These are phyloP conservation scores for Nothocercus nigrocapillus DNA, from an alignment of 2,113 vertebrate genomes.

Conservation along the genomic window DNA sequence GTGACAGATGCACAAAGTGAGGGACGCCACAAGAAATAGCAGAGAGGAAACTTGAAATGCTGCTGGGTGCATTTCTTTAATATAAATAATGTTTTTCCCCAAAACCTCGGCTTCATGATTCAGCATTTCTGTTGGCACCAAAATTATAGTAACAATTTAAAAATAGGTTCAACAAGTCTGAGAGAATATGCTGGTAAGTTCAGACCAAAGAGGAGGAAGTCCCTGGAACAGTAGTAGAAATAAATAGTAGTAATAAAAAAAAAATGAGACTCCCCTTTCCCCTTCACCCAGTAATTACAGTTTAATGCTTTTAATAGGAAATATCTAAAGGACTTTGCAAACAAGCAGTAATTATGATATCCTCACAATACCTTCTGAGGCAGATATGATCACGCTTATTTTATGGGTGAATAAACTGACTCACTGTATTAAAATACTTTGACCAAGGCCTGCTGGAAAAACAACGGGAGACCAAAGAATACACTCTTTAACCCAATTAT, in stretches of 20 bases:
- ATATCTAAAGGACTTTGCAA: neutral
- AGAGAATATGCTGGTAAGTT: conserved; percentile 14
- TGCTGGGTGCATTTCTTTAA: conserved; percentile 63
- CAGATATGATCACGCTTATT: neutral
- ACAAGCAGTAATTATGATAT: neutral
- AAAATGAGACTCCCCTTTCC: neutral
- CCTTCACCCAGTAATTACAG: neutral
- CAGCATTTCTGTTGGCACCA: conserved; percentile 67
- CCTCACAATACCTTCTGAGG: neutral
- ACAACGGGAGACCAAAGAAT: neutral
- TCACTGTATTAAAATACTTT: neutral
- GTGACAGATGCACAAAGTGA: neutral
- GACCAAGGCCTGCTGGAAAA: neutral
- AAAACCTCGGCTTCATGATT: conserved; percentile 68
- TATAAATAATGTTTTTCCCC: conserved; percentile 53
- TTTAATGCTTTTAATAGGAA: neutral
- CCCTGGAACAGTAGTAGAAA: neutral
- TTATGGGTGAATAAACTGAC: neutral
- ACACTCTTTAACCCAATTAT: neutral
- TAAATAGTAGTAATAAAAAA: neutral
- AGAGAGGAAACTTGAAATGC: conserved; percentile 37
- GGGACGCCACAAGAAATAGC: neutral
- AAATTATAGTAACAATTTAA: conserved; percentile 29
- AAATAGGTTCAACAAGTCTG: conserved; percentile 34
- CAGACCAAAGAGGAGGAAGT: neutral